Evolutionary conservation across 2,797 vertebrate species (phyloP).

Genomic region (Potorous gilbertii): DNA sequence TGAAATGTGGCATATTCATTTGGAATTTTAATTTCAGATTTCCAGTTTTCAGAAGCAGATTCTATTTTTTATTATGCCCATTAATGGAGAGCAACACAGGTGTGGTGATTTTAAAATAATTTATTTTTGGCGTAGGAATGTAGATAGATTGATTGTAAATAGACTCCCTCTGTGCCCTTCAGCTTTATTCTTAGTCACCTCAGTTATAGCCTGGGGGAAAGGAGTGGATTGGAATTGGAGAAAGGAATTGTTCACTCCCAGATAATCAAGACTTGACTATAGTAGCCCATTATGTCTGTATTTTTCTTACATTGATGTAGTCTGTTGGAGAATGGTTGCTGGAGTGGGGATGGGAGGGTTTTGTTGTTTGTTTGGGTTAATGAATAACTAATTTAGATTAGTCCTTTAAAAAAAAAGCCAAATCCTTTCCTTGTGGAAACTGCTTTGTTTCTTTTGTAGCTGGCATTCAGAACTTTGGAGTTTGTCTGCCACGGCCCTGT

Average conservation of each 20-base stretch:
- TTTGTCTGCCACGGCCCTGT: fast-evolving
- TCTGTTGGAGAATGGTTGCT: background rate
- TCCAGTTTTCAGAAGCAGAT: background rate
- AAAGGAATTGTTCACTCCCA: background rate
- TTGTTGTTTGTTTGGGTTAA: background rate
- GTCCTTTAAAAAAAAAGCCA: background rate
- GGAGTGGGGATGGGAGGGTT: background rate
- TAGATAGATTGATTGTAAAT: background rate
- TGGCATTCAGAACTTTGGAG: background rate
- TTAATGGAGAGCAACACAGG: background rate
- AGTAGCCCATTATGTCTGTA: background rate
- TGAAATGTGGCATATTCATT: background rate
- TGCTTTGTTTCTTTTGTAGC: background rate
- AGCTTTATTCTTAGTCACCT: background rate
- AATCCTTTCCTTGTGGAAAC: background rate
- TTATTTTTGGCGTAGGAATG: background rate
- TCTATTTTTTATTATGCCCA: background rate
- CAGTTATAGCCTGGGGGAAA: background rate
- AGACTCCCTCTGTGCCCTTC: background rate
- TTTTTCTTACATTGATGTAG: fast-evolving
- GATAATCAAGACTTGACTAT: background rate
- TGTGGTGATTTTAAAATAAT: background rate
- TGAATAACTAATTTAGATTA: conserved; percentile 14
- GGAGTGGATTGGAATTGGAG: background rate
- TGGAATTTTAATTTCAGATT: background rate